phyloP scores from a whole-genome alignment of 2,113 vertebrate genomes.

The Turdus rufiventris region DNA sequence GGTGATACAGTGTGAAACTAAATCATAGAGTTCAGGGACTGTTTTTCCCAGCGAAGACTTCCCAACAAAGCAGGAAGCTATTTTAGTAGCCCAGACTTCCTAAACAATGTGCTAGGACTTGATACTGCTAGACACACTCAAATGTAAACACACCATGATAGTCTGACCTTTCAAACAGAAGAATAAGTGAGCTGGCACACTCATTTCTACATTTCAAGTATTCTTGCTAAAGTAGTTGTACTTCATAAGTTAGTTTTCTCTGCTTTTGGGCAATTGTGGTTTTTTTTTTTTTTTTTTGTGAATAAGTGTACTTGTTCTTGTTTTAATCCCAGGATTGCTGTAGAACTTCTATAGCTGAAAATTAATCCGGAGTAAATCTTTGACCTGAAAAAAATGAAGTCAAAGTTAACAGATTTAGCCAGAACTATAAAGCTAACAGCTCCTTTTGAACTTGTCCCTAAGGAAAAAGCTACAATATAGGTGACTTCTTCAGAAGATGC shows the following conservation, averaged over 20 bases:
- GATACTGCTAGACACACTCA: neutral
- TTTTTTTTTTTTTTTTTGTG: neutral
- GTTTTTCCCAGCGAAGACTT: neutral
- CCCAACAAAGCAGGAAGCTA: neutral
- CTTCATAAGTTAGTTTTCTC: neutral
- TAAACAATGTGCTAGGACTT: neutral
- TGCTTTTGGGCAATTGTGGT: neutral
- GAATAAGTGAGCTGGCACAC: neutral
- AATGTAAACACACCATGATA: neutral
- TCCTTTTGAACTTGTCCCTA: neutral
- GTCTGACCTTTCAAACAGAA: neutral
- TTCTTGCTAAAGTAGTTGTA: neutral
- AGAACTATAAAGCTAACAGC: neutral
- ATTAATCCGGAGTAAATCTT: neutral
- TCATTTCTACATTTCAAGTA: neutral
- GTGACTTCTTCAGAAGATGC: neutral
- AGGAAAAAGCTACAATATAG: neutral
- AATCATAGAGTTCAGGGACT: neutral
- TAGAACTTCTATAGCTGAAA: neutral
- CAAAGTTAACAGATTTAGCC: neutral
- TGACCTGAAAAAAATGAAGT: neutral
- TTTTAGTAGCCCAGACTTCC: neutral
- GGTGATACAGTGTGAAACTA: neutral
- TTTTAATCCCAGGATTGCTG: neutral
- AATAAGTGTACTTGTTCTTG: neutral